These are phyloP conservation scores for Enteromius fasciolatus DNA, from an alignment of 2,797 vertebrate species.

Conservation along the genomic window DNA sequence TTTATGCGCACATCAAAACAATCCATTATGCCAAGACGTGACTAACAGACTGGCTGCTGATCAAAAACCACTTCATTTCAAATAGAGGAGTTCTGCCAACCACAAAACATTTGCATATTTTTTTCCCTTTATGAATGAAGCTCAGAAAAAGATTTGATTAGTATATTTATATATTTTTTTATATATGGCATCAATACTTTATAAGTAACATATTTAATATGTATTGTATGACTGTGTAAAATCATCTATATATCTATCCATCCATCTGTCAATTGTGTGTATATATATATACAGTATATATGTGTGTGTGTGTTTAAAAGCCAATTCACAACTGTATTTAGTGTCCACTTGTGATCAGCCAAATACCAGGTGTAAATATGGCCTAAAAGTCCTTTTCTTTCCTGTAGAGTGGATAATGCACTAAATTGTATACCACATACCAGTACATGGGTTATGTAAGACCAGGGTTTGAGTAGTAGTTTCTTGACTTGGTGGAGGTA, in stretches of 20 bases:
- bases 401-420: background rate
- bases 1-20: conserved; percentile 18
- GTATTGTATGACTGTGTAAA: too few relatives aligned
- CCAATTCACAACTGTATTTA: too few relatives aligned
- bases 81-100: background rate
- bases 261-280: too few relatives aligned
- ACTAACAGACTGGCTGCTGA: background rate
- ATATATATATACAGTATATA: too few relatives aligned
- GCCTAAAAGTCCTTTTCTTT: background rate
- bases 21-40: background rate
- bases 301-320: too few relatives aligned
- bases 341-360: background rate
- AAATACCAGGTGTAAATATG: background rate
- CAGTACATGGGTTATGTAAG: conserved; percentile 58
- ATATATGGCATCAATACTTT: too few relatives aligned
- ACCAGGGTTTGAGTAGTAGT: conserved; percentile 38
- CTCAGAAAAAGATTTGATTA: background rate
- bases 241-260: too few relatives aligned
- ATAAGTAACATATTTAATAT: too few relatives aligned
- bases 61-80: conserved; percentile 20
- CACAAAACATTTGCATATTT: conserved; percentile 2
- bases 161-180: too few relatives aligned
- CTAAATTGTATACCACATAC: conserved; percentile 37
- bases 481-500: conserved; percentile 27
- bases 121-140: background rate